Percentiles rank a stretch among this genome's conserved stretches.
phyloP scores from a whole-genome alignment of 2,797 vertebrate genomes.

The Galaxias olidus region DNA sequence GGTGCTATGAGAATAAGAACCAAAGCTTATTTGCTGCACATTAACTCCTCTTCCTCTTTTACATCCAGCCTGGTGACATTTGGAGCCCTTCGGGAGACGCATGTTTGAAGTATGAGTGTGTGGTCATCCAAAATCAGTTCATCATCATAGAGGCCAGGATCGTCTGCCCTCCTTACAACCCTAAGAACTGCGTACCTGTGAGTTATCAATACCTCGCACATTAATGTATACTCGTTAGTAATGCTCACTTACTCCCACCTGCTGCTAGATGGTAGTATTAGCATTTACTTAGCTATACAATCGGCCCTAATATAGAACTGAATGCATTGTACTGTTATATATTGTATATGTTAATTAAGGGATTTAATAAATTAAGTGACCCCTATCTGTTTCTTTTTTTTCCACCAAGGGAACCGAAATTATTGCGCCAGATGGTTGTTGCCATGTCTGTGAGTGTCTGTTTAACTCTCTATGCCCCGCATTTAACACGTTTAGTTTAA shows the following conservation, averaged over 20 bases:
- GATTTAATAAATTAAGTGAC: not conserved
- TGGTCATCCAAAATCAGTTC: constrained; percentile 58
- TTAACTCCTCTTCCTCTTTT: not conserved
- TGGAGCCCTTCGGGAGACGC: constrained; percentile 66
- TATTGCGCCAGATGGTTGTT: constrained; percentile 74
- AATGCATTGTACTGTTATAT: too few relatives aligned
- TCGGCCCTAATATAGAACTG: too few relatives aligned
- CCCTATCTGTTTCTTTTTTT: constrained; percentile 9
- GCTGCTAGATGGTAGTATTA: too few relatives aligned
- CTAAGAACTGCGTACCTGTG: constrained; percentile 75
- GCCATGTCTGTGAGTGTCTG: constrained; percentile 72
- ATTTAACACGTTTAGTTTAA: not conserved
- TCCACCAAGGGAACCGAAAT: constrained; percentile 72
- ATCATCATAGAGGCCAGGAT: constrained; percentile 63
- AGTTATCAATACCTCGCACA: constrained; percentile 27
- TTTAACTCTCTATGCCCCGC: not conserved
- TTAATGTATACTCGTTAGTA: not conserved
- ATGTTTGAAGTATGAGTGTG: constrained; percentile 73
- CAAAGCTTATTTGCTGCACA: too few relatives aligned
- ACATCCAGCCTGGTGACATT: constrained; percentile 65
- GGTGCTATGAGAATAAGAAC: too few relatives aligned
- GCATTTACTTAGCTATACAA: too few relatives aligned
- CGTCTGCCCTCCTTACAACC: constrained; percentile 67
- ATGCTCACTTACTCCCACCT: constrained; percentile 3
- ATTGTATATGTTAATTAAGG: not conserved